Base-by-base conservation (phyloP, 2,797 vertebrate species). In the Gobionotothen gibberifrons region DNA sequence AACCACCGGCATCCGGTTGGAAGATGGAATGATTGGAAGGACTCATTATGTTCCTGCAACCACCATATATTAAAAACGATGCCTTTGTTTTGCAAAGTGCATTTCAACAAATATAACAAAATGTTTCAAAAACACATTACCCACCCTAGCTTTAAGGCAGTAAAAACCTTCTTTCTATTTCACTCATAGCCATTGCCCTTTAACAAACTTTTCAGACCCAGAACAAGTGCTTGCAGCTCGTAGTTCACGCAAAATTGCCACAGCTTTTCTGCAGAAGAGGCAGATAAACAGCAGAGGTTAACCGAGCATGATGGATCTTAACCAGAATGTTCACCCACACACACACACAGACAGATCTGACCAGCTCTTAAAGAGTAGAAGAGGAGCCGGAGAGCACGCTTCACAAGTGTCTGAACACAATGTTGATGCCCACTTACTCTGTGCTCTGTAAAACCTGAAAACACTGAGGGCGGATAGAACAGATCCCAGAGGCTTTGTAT, bases 391-490 rank as follows among this genome's bases (percentile, higher is more conserved):
- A 54, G 65, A 57, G 9, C 22, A 47, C 1, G 3, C 42, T 17
- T 39, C 48, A 56, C 21, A 57, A 60, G 32, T 29, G 47, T 15
- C 10, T 48, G 17, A 1, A 48, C 11, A 19, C 16, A 1, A 58
- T 49, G 42, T 10, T 26, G 15, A 16, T 62, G 15, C 3, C 57
- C 75, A 59, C 29, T 65, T 51, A 21, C 8, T 29, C 22, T 9
- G 19, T n/a, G 65, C n/a, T 59, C 39, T 79, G 59, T 59, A 67
- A 76, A 72, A 69, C 44, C 59, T 55, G 52, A 46, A 66, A 76
- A 44, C 57, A n/a, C 32, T n/a, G n/a, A 40, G 15, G 39, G 17
- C 11, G 1, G 40, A 70, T 17, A 19, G 40, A 56, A 61, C 64
- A 62, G 22, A 60, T 42, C 46, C 26, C 40, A 58, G 57, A 46